Evolutionary conservation across 1,140 invertebrate species (phyloP).

Genomic region (Proales similis): DNA sequence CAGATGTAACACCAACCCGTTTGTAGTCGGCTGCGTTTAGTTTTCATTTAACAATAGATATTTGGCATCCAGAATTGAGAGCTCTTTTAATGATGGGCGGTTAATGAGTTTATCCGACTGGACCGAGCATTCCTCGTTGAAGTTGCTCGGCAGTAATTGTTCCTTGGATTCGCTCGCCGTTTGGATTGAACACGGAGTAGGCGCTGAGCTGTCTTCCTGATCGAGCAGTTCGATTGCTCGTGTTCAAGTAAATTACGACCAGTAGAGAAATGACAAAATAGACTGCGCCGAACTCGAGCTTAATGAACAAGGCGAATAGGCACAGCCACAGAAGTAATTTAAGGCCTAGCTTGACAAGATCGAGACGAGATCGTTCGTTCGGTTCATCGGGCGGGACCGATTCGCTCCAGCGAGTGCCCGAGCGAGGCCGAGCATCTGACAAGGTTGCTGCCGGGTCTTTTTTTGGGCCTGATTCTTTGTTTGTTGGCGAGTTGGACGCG

Average conservation of each 20-base stretch:
- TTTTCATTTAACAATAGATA: constrained; percentile 13
- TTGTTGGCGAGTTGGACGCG: too few relatives aligned
- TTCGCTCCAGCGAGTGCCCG: too few relatives aligned
- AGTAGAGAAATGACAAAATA: constrained; percentile 74
- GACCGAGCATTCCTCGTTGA: constrained; percentile 65
- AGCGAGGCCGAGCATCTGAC: too few relatives aligned
- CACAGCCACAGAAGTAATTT: constrained; percentile 60
- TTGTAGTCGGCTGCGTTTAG: constrained; percentile 14
- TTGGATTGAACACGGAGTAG: constrained; percentile 93
- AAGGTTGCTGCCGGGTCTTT: too few relatives aligned
- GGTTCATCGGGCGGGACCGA: too few relatives aligned
- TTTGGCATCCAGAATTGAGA: too few relatives aligned
- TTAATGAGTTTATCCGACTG: constrained; percentile 1
- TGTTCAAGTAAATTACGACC: constrained; percentile 74
- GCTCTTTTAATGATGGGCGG: too few relatives aligned
- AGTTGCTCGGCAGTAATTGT: constrained; percentile 90
- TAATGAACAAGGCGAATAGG: constrained; percentile 63
- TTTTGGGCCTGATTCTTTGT: too few relatives aligned
- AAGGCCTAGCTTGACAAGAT: constrained; percentile 38
- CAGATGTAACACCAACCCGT: too few relatives aligned
- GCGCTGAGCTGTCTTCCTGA: constrained; percentile 69
- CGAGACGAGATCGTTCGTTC: constrained; percentile 1
- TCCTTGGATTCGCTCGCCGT: constrained; percentile 82
- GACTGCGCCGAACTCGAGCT: constrained; percentile 78
- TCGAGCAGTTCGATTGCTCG: constrained; percentile 59